Evolutionary conservation across 1,140 invertebrate genomes (phyloP).

Genomic region (Danaus melanippus): DNA sequence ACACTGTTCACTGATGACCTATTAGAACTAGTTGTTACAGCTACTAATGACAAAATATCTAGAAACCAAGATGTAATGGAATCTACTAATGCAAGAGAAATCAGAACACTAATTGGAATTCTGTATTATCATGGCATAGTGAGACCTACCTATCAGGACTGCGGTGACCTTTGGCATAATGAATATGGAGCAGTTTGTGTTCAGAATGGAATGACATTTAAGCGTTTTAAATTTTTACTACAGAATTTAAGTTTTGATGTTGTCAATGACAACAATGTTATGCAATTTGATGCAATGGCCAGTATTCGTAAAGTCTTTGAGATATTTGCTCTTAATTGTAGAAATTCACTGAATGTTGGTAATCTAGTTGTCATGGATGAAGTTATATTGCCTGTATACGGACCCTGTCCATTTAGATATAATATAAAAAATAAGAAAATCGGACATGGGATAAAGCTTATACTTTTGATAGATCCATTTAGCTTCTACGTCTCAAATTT

Average conservation of each 20-base stretch:
- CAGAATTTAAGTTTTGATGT: slow-evolving; percentile 67
- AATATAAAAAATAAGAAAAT: slow-evolving; percentile 61
- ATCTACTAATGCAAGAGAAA: slow-evolving; percentile 51
- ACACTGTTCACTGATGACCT: slow-evolving; percentile 65
- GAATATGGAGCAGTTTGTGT: slow-evolving; percentile 60
- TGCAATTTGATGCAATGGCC: slow-evolving; percentile 62
- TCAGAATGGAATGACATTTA: slow-evolving; percentile 57
- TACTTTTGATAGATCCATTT: slow-evolving; percentile 55
- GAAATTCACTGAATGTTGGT: slow-evolving; percentile 55
- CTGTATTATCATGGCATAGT: slow-evolving; percentile 67
- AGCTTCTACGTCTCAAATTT: slow-evolving; percentile 68
- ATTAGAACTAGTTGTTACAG: slow-evolving; percentile 59
- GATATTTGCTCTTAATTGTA: slow-evolving; percentile 66
- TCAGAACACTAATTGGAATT: slow-evolving; percentile 69
- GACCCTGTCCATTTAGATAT: slow-evolving; percentile 67
- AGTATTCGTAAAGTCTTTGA: slow-evolving; percentile 69
- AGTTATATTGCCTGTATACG: slow-evolving; percentile 61
- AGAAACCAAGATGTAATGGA: slow-evolving; percentile 24
- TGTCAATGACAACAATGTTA: slow-evolving; percentile 41
- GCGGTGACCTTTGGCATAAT: slow-evolving; percentile 60
- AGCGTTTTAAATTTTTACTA: slow-evolving; percentile 67
- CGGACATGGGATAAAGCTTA: slow-evolving; percentile 61
- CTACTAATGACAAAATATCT: slow-evolving; percentile 63
- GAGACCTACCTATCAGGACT: slow-evolving; percentile 59
- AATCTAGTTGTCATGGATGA: slow-evolving; percentile 66